Evolutionary conservation across 2,797 vertebrate genomes (phyloP).

Genomic region (Mastacembelus armatus): DNA sequence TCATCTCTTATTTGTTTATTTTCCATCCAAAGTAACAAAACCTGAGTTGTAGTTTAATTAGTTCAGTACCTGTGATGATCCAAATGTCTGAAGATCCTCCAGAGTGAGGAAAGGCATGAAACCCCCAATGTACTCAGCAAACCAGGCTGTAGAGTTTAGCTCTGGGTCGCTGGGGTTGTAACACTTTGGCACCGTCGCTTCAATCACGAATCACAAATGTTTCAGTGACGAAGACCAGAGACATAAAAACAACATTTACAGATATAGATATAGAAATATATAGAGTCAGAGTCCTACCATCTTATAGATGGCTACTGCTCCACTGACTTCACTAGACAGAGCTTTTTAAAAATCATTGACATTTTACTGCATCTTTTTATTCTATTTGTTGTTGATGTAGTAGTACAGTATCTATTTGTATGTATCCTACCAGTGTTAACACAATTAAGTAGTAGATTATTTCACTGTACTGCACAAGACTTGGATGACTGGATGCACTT

Average conservation of each 20-base stretch:
- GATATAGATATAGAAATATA: no score
- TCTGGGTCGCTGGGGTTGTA: constrained; percentile 65
- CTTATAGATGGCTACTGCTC: no score
- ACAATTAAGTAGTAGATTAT: no score
- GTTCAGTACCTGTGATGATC: constrained; percentile 64
- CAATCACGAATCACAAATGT: constrained; percentile 8
- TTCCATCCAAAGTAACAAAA: background rate
- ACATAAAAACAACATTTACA: background rate
- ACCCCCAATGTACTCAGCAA: constrained; percentile 77
- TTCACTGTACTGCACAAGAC: no score
- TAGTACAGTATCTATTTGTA: no score
- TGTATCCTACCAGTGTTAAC: no score
- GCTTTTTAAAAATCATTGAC: no score
- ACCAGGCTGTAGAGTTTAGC: constrained; percentile 85
- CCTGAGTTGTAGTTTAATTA: background rate
- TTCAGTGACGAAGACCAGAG: background rate
- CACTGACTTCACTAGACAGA: no score
- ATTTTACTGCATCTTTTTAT: no score
- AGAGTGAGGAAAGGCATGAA: constrained; percentile 77
- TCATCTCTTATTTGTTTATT: background rate
- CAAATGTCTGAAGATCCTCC: constrained; percentile 69
- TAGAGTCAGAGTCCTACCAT: no score
- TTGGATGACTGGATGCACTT: no score
- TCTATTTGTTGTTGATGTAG: no score
- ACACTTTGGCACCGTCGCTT: constrained; percentile 75